These are phyloP conservation scores for Otus sunia DNA, from an alignment of 2,113 vertebrate genomes.

Conservation along the genomic window DNA sequence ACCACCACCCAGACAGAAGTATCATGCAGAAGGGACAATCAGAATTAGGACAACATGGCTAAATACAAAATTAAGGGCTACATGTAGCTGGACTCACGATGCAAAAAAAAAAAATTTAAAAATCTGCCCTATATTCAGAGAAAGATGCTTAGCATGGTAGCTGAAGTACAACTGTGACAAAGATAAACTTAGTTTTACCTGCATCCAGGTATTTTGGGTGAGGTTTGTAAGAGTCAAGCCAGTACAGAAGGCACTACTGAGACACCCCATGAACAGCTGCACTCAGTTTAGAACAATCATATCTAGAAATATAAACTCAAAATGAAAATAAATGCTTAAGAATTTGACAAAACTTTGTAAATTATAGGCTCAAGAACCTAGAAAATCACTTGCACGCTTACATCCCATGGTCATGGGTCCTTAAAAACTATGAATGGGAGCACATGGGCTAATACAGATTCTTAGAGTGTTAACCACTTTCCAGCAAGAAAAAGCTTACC, in stretches of 20 bases:
- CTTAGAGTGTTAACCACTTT: neutral
- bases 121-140: neutral
- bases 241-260: neutral
- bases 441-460: neutral
- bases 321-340: neutral
- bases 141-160: neutral
- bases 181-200: neutral
- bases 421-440: neutral
- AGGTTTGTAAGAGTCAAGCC: neutral
- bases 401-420: neutral
- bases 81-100: accelerated
- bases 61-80: neutral
- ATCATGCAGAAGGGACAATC: neutral
- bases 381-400: neutral
- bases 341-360: neutral
- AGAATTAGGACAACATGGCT: neutral
- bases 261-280: neutral
- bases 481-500: neutral
- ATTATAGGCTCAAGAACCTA: neutral
- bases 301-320: neutral
- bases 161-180: neutral
- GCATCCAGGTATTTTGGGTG: neutral
- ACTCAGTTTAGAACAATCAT: neutral
- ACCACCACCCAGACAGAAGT: neutral
- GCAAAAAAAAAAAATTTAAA: neutral